Evolutionary conservation across 2,888 invertebrate genomes (phyloP).

Genomic region (Eupithecia centaureata): DNA sequence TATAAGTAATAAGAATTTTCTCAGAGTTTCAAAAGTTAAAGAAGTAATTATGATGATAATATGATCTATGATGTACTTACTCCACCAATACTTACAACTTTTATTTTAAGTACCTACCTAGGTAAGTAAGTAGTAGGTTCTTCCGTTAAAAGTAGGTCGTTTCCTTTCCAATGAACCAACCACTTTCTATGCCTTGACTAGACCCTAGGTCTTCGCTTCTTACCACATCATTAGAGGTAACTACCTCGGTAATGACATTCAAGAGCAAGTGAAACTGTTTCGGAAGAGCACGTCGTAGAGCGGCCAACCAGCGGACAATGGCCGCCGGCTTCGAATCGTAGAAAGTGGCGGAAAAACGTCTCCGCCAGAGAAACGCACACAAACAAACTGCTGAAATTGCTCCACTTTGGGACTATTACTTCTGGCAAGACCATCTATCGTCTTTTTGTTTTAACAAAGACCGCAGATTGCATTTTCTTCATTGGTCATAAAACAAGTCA

Average conservation of each 20-base stretch:
- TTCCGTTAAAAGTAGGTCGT: too few relatives aligned
- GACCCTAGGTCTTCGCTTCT: not conserved
- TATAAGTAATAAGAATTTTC: too few relatives aligned
- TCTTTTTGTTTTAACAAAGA: not conserved
- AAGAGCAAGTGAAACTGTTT: not conserved
- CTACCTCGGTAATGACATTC: not conserved
- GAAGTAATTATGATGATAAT: too few relatives aligned
- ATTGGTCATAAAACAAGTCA: not conserved
- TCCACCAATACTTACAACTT: too few relatives aligned
- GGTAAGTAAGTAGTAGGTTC: not conserved
- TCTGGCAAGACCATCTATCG: not conserved
- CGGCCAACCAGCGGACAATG: conserved; percentile 9
- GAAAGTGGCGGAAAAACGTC: conserved; percentile 34
- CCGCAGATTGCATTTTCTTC: not conserved
- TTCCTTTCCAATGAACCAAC: not conserved
- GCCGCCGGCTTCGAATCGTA: conserved; percentile 22
- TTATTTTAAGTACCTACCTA: too few relatives aligned
- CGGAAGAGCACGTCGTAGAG: not conserved
- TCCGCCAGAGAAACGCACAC: conserved; percentile 2
- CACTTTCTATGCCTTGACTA: not conserved
- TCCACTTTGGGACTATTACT: conserved; percentile 7
- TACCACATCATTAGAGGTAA: not conserved
- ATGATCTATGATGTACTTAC: too few relatives aligned
- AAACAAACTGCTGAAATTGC: conserved; percentile 15
- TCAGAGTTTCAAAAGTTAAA: too few relatives aligned